phyloP scores from a whole-genome alignment of 2,888 invertebrate species.

The Tachina lurida region DNA sequence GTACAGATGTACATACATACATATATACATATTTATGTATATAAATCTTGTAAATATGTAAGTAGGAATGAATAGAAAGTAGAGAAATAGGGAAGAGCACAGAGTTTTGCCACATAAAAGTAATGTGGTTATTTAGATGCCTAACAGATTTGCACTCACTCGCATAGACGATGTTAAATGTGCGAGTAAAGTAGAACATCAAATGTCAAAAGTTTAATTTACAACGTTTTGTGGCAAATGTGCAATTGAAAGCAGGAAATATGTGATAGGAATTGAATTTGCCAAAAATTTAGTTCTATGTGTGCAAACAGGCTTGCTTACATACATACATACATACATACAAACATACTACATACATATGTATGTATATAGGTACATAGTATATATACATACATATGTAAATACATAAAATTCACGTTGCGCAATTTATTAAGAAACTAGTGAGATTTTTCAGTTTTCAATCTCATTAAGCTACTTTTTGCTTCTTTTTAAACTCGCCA shows the following conservation, averaged over 20 bases:
- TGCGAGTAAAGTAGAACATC: slow-evolving; percentile 63
- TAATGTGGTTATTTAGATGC: slow-evolving; percentile 56
- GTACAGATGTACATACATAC: too few species aligned
- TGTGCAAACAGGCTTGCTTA: not conserved
- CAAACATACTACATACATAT: not conserved
- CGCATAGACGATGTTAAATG: slow-evolving; percentile 24
- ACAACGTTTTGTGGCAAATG: slow-evolving; percentile 67
- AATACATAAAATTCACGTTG: slow-evolving; percentile 23
- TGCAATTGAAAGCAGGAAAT: slow-evolving; percentile 66
- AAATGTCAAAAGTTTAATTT: slow-evolving; percentile 71
- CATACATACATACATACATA: not conserved
- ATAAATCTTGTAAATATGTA: slow-evolving; percentile 39
- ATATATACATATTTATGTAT: not conserved
- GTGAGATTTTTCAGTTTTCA: slow-evolving; percentile 49
- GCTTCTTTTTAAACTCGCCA: too few species aligned
- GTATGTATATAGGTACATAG: not conserved
- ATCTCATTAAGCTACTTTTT: slow-evolving; percentile 39
- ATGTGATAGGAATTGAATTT: slow-evolving; percentile 63
- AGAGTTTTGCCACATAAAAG: slow-evolving; percentile 35
- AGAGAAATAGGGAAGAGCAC: slow-evolving; percentile 4
- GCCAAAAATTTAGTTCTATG: slow-evolving; percentile 18
- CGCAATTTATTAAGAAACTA: slow-evolving; percentile 40
- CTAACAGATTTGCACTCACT: not conserved
- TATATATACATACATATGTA: too few species aligned
- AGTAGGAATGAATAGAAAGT: not conserved